Percentiles rank a stretch among this genome's conserved stretches.
Conservation (phyloP, 2,113 vertebrate genomes). For the Laticauda laticaudata region DNA sequence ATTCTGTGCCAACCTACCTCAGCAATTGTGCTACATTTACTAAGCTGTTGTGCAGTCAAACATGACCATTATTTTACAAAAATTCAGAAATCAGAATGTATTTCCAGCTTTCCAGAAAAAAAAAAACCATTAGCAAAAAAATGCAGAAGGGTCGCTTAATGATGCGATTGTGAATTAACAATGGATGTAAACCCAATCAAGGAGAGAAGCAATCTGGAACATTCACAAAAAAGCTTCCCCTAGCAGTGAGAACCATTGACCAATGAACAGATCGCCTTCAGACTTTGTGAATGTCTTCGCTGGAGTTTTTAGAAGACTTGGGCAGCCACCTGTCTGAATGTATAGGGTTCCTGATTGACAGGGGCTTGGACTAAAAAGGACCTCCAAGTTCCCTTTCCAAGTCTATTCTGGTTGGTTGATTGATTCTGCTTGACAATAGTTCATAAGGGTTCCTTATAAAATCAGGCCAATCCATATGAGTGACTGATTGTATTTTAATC, state of each 20-base stretch:
- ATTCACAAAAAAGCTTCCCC: too few relatives aligned
- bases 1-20: too few relatives aligned
- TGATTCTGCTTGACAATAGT: not conserved
- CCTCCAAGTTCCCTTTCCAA: not conserved
- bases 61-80: too few relatives aligned
- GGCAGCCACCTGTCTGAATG: not conserved
- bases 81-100: too few relatives aligned
- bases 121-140: too few relatives aligned
- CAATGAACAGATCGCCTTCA: not conserved
- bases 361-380: not conserved
- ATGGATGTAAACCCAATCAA: too few relatives aligned
- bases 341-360: not conserved
- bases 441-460: not conserved
- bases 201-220: too few relatives aligned
- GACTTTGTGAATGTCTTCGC: not conserved
- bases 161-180: not conserved
- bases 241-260: not conserved
- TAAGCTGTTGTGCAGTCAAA: too few relatives aligned
- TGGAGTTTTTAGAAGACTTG: not conserved
- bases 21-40: too few relatives aligned
- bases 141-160: not conserved
- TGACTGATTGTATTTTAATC: too few relatives aligned
- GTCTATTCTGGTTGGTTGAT: not conserved
- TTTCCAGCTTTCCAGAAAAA: too few relatives aligned
- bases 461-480: not conserved